Percentiles rank a stretch among this genome's conserved stretches.
These are phyloP conservation scores for Molossus molossus DNA, from an alignment of 2,797 vertebrate species.

Conservation along the genomic window DNA sequence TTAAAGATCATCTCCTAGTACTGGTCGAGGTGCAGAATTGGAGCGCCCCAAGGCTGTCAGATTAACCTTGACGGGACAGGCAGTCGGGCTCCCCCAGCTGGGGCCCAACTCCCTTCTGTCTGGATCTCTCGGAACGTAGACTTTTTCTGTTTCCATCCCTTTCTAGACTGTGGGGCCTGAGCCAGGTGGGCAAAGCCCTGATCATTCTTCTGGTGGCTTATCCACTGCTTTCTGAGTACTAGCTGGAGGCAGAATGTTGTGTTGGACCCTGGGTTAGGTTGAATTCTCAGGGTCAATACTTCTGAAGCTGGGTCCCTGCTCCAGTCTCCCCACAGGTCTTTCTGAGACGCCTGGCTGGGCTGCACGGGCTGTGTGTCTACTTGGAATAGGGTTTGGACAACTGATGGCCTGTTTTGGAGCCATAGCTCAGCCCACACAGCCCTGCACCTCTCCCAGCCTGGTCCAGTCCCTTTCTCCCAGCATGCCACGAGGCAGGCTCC, in stretches of 20 bases:
- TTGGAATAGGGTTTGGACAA: neutral
- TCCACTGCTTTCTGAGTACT: neutral
- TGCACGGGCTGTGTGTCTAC: neutral
- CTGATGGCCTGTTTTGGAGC: neutral
- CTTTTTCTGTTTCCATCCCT: neutral
- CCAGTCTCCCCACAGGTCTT: neutral
- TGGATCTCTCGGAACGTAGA: neutral
- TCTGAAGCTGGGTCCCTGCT: neutral
- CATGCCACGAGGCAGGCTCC: too few species aligned
- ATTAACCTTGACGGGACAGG: neutral
- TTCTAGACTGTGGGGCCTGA: neutral
- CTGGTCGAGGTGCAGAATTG: neutral
- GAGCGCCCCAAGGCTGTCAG: neutral
- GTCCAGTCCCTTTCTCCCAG: neutral
- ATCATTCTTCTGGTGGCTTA: neutral
- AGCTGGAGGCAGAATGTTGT: neutral
- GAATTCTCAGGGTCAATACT: neutral
- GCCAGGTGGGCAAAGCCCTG: neutral
- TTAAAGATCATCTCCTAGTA: neutral
- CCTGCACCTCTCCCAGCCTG: neutral
- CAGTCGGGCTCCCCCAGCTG: neutral
- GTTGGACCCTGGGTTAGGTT: neutral
- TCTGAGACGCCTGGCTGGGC: neutral
- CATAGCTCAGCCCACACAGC: neutral
- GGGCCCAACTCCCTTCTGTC: neutral